Conservation (phyloP, 2,113 vertebrate genomes). For the Centrocercus urophasianus region DNA sequence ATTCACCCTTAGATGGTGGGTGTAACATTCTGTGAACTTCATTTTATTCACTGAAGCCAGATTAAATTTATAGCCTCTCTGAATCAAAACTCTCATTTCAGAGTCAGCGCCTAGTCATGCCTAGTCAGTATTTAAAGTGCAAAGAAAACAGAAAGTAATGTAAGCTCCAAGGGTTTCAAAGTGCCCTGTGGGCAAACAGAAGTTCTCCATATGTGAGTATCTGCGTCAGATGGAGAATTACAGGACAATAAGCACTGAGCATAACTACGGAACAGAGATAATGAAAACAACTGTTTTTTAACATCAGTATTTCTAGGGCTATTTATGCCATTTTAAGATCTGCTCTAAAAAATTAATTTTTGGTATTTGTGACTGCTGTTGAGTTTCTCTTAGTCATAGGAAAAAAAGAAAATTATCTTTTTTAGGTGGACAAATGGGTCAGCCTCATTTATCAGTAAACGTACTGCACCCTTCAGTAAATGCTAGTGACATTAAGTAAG, state of each 20-base stretch:
- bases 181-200: not conserved
- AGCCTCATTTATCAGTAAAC: not conserved
- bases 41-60: not conserved
- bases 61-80: not conserved
- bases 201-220: not conserved
- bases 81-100: not conserved
- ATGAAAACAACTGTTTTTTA: not conserved
- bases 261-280: not conserved
- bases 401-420: not conserved
- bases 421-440: not conserved
- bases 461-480: not conserved
- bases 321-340: not conserved
- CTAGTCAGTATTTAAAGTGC: not conserved
- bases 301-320: not conserved
- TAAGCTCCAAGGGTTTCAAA: not conserved
- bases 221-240: not conserved
- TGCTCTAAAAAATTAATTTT: not conserved
- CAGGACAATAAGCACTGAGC: not conserved
- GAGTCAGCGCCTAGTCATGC: not conserved
- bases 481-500: not conserved
- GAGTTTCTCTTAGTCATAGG: not conserved
- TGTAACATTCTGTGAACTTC: not conserved
- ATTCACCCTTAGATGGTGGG: not conserved
- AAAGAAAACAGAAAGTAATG: not conserved
- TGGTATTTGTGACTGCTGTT: not conserved